Percentiles rank a stretch among this genome's conserved stretches.
phyloP scores from a whole-genome alignment of 2,113 vertebrate genomes.

The Mungos mungo region DNA sequence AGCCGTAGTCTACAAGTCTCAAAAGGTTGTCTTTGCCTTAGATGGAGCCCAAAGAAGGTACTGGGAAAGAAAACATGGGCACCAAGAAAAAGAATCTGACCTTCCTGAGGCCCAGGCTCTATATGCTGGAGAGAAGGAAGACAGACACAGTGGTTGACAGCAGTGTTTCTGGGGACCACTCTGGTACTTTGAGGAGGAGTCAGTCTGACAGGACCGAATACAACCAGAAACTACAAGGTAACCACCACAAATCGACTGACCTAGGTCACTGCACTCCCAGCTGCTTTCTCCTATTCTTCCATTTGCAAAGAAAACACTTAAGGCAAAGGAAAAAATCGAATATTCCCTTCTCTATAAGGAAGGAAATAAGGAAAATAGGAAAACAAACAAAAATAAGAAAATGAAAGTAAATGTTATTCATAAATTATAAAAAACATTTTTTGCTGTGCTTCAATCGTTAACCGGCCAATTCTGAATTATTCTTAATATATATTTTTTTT shows the following conservation, averaged over 20 bases:
- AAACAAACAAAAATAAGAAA: neutral
- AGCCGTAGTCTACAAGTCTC: accelerated
- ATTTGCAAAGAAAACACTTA: neutral
- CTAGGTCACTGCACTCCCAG: neutral
- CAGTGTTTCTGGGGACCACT: conserved; percentile 83
- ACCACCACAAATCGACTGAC: neutral
- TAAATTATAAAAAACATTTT: neutral
- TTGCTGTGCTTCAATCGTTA: neutral
- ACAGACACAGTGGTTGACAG: conserved; percentile 92
- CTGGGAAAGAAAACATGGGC: conserved; percentile 84
- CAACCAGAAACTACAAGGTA: conserved; percentile 96
- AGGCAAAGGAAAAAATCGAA: neutral
- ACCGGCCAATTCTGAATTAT: neutral
- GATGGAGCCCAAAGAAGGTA: conserved; percentile 86
- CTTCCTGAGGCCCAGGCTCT: conserved; percentile 88
- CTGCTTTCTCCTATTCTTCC: neutral
- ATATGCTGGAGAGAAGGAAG: conserved; percentile 93
- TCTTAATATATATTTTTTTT: neutral
- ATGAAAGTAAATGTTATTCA: neutral
- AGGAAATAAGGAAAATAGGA: neutral
- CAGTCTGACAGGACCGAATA: conserved; percentile 98
- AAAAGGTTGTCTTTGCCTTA: neutral
- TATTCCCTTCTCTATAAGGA: neutral
- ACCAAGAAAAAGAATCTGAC: conserved; percentile 89
- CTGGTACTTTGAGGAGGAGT: conserved; percentile 91